Conservation (phyloP, 2,888 invertebrate genomes). For the Horisme vitalbata region DNA sequence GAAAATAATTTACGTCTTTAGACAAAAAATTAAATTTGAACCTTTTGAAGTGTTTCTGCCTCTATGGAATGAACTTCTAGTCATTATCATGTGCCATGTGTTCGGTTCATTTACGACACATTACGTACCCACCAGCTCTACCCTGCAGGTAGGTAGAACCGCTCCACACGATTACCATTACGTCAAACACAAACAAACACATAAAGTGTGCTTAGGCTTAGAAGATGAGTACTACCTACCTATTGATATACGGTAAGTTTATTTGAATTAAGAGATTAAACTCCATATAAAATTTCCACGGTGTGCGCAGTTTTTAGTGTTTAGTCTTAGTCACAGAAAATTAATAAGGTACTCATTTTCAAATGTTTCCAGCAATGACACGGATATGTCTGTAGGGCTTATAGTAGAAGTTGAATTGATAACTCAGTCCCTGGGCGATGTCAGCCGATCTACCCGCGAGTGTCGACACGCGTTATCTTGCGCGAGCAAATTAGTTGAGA, state of each 20-base stretch:
- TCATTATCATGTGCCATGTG: not conserved
- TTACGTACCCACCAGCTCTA: not conserved
- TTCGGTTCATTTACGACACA: slow-evolving; percentile 3
- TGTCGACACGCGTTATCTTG: not conserved
- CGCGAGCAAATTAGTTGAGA: slow-evolving; percentile 1
- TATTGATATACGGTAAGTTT: slow-evolving; percentile 13
- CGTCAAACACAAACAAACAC: not conserved
- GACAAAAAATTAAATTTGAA: no score
- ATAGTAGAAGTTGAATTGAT: no score
- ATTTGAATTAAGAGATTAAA: slow-evolving; percentile 1
- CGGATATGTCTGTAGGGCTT: no score
- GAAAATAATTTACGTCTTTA: no score
- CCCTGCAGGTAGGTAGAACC: not conserved
- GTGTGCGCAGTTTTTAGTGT: no score
- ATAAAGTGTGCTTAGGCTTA: slow-evolving; percentile 8
- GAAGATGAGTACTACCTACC: slow-evolving; percentile 12
- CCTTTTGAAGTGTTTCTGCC: no score
- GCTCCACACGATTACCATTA: not conserved
- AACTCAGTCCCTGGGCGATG: no score
- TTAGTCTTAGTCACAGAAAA: no score
- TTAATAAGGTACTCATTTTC: no score
- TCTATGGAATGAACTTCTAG: not conserved
- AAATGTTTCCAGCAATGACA: no score
- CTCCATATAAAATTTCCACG: slow-evolving; percentile 17
- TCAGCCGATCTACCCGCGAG: not conserved